Conservation (phyloP, 2,113 vertebrate species). For the Nerophis lumbriciformis region DNA sequence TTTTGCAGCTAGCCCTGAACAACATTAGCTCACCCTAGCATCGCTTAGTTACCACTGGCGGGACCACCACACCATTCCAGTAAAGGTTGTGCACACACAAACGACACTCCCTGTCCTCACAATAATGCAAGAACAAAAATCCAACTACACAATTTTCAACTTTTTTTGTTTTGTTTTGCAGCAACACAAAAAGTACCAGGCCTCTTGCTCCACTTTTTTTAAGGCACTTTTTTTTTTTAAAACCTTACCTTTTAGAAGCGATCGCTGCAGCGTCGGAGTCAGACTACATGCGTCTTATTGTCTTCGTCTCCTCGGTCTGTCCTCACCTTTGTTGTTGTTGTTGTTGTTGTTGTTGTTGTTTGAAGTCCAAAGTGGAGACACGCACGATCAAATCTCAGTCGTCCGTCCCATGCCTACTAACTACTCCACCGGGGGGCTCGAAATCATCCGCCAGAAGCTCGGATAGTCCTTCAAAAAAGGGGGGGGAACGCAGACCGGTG, state of each 20-base stretch:
- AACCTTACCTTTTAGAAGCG: constrained; percentile 58
- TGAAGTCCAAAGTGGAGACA: constrained; percentile 9
- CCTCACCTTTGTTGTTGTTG: constrained; percentile 12
- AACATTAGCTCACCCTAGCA: not conserved
- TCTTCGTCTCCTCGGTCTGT: not conserved
- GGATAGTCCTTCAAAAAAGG: constrained; percentile 1
- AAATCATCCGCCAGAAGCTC: constrained; percentile 36
- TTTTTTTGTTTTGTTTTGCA: constrained; percentile 36
- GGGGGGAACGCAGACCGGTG: too few species aligned
- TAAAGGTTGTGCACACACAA: not conserved
- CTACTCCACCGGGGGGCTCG: constrained; percentile 34
- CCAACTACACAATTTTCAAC: constrained; percentile 21
- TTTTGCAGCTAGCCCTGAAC: not conserved
- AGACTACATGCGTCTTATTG: constrained; percentile 65
- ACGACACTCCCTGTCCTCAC: not conserved
- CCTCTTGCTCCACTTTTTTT: constrained; percentile 24
- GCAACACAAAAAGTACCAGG: constrained; percentile 28
- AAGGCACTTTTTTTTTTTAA: not conserved
- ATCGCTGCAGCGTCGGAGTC: constrained; percentile 40
- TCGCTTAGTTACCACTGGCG: not conserved
- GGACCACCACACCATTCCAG: not conserved
- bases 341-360: not conserved
- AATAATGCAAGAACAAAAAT: not conserved
- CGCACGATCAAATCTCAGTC: constrained; percentile 46
- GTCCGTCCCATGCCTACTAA: constrained; percentile 60